These are phyloP conservation scores for Melanotaenia parkinsoni DNA, from an alignment of 2,797 vertebrate genomes.

Conservation along the genomic window DNA sequence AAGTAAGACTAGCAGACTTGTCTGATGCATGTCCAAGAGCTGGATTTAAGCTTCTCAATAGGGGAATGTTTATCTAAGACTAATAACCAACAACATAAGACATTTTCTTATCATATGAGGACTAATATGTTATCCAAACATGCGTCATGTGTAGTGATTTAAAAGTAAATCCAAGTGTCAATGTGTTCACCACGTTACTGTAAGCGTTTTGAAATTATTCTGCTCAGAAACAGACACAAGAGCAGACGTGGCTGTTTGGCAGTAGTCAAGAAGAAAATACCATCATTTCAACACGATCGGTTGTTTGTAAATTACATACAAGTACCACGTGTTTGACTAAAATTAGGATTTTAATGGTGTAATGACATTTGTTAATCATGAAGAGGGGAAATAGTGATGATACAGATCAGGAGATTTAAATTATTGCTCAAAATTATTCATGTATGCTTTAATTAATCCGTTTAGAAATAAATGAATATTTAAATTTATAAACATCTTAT, in stretches of 20 bases:
- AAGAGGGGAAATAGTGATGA: neutral
- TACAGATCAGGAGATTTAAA: slow-evolving; percentile 8
- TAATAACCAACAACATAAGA: slow-evolving; percentile 8
- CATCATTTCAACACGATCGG: slow-evolving; percentile 16
- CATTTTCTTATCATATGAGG: neutral
- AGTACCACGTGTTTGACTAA: slow-evolving; percentile 7
- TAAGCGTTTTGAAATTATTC: slow-evolving; percentile 4
- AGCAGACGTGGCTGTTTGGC: slow-evolving; percentile 20
- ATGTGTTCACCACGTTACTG: slow-evolving; percentile 1
- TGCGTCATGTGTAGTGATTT: slow-evolving; percentile 26
- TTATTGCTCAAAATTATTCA: slow-evolving; percentile 64
- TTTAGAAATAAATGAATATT: neutral
- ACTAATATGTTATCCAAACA: slow-evolving; percentile 14
- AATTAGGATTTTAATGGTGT: neutral
- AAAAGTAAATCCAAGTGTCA: slow-evolving; percentile 11
- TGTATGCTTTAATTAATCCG: slow-evolving; percentile 2
- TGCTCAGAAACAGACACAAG: slow-evolving; percentile 12
- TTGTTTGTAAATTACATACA: slow-evolving; percentile 25
- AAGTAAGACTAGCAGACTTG: slow-evolving; percentile 15
- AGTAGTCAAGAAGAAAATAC: slow-evolving; percentile 33
- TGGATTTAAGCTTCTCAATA: neutral
- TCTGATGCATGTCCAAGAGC: slow-evolving; percentile 1
- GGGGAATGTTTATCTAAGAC: neutral
- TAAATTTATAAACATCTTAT: neutral
- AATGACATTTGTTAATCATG: neutral